Percentiles rank a stretch among this genome's conserved stretches.
These are phyloP conservation scores for Allygus modestus DNA, from an alignment of 2,888 invertebrate genomes.

Conservation along the genomic window DNA sequence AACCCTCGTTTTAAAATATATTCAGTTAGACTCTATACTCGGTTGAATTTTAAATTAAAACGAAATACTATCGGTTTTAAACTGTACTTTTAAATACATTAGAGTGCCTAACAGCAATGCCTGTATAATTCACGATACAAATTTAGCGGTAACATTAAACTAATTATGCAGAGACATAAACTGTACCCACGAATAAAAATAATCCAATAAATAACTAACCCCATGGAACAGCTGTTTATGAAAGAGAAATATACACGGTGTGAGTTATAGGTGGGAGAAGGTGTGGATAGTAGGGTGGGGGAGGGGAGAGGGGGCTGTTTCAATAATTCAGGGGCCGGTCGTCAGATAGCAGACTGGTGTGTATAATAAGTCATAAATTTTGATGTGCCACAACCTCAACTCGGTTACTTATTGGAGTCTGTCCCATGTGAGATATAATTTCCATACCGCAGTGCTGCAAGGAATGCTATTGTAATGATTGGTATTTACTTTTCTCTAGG, in stretches of 20 bases:
- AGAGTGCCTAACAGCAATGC: too few relatives aligned
- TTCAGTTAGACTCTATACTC: too few relatives aligned
- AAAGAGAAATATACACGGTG: conserved; percentile 22
- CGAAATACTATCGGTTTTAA: too few relatives aligned
- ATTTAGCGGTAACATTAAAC: too few relatives aligned
- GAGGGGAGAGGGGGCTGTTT: conserved; percentile 26
- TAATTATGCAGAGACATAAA: too few relatives aligned
- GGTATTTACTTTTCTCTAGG: too few relatives aligned
- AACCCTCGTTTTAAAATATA: too few relatives aligned
- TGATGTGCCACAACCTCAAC: conserved; percentile 53
- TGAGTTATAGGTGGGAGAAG: conserved; percentile 37
- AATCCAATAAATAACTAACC: not conserved
- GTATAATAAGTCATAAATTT: conserved; percentile 58
- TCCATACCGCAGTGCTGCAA: not conserved
- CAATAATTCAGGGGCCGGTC: conserved; percentile 46
- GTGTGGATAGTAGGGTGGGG: conserved; percentile 11
- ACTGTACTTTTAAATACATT: too few relatives aligned
- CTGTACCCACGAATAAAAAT: not conserved
- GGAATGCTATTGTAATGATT: not conserved
- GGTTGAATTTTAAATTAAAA: too few relatives aligned
- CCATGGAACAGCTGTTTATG: conserved; percentile 1
- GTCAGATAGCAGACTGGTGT: conserved; percentile 57
- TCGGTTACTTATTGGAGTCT: conserved; percentile 45
- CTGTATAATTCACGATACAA: too few relatives aligned
- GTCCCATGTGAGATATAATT: conserved; percentile 27